Evolutionary conservation across 2,888 invertebrate species (phyloP), one percentile per base, ranked within the genome.

Genomic region (Panopea generosa): DNA sequence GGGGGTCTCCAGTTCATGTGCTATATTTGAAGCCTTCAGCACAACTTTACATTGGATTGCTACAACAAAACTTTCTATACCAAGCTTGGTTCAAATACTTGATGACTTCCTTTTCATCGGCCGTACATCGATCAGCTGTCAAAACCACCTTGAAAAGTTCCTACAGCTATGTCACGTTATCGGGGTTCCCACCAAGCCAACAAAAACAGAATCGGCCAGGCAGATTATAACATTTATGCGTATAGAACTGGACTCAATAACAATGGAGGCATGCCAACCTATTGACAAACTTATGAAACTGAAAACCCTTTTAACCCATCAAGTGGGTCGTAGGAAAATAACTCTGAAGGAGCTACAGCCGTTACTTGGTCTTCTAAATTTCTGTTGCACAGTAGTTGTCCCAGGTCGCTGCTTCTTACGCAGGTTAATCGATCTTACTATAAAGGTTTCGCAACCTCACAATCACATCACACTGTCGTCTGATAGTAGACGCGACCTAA

Each of bases 351-450:
- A 29, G 4, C n/a, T 71, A 3, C 29, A 53, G 18, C 49, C 69
- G 2, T 2, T 74, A 1, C 20, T 78, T 4, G 78, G 74, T 14
- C 50, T 74, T 0, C 29, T 78, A 14, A 71, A 71, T 71, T 78
- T 78, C 29, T 62, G 67, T 18, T 74, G 67, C 49, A 27, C 47
- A 7, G 74, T 70, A 0, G 65, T 79, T 2, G 24, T 61, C 2
- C 65, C 75, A 3, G 75, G 79, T 1, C 53, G 75, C 2, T 40
- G 38, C 55, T 75, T 79, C 27, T 18, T 75, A 4, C 47, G 74
- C 2, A 27, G 71, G 0, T 50, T 75, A 3, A 71, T 45, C 18
- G 74, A 75, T 55, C 43, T 75, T 11, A 79, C 79, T 20, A 55
- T 22, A 2, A 62, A 62, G 0, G 74, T 71, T n/a, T 27, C 24